Conservation (phyloP, 2,888 invertebrate species). For the Aleiodes alternator region DNA sequence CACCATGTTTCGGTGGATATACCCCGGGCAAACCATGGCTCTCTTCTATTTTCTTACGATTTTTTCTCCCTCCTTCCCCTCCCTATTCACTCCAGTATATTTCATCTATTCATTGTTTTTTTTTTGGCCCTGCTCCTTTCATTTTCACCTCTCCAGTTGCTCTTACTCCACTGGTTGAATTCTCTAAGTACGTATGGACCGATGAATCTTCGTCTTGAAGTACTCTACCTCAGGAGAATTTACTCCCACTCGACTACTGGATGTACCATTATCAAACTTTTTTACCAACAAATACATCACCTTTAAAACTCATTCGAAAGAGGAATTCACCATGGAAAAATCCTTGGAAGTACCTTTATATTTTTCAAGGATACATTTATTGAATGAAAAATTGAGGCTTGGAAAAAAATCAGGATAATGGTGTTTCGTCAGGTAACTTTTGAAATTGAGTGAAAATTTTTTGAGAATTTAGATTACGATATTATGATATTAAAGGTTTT, state of each 20-base stretch:
- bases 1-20: slow-evolving; percentile 18
- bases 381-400: background rate
- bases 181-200: slow-evolving; percentile 8
- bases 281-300: slow-evolving; percentile 26
- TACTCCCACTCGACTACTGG: slow-evolving; percentile 34
- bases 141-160: background rate
- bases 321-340: slow-evolving; percentile 15
- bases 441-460: too few species aligned
- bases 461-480: too few species aligned
- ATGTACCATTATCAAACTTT: slow-evolving; percentile 39
- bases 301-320: slow-evolving; percentile 15
- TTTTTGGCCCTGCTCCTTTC: too few species aligned
- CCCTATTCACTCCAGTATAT: too few species aligned
- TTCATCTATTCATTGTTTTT: slow-evolving; percentile 1
- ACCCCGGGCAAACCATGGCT: slow-evolving; percentile 1
- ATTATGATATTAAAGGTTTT: too few species aligned
- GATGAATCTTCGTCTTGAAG: slow-evolving; percentile 39
- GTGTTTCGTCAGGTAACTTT: too few species aligned
- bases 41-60: background rate
- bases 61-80: background rate
- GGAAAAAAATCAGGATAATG: background rate
- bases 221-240: slow-evolving; percentile 29
- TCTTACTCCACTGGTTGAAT: background rate
- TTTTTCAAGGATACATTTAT: background rate
- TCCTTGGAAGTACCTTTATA: slow-evolving; percentile 4